Base-by-base conservation (phyloP, 2,888 invertebrate species). In the Coelinius sp. region DNA sequence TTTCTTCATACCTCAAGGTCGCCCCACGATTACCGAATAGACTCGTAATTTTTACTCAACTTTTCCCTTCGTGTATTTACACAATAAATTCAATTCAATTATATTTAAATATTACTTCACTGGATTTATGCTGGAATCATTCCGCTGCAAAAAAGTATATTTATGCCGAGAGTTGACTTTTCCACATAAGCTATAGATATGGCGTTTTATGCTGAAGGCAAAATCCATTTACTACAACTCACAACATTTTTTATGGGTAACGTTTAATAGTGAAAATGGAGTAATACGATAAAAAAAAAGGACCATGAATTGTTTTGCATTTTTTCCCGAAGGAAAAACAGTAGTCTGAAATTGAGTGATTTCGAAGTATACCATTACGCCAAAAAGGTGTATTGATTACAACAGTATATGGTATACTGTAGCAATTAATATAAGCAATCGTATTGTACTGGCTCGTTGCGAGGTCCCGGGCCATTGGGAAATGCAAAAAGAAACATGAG, bases 391-490 rank as follows among this genome's bases (percentile, higher is more conserved):
- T 25, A 53, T 53, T 24, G 38, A 38, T 38, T 67, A 53, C 22
- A 22, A 22, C 8, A 35, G 24, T 31, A 53, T 35, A 59, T 59
- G 35, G 59, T 56, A 56, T 56, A 56, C 27, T 59, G n/a, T n/a
- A 35, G 17, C 59, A 59, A 59, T 59, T 31, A 59, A 59, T 59
- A 59, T 59, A 59, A 59, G 17, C 59, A 68, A 59, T 41, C 44
- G 44, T 38, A 62, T 44, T 46, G 62, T 62, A 46, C 46, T 68
- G 68, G 27, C 31, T 68, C 62, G 68, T 68, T 62, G 62, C 68
- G 68, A 68, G 68, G 59, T 44, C 27, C 49, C 46, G 31, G 68
- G 68, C 44, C 68, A 68, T 68, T 68, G 68, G 59, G 62, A 62
- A 27, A 31, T 59, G 59, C 10, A 59, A 59, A 59, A 25, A 68